Conservation (phyloP, 2,113 vertebrate genomes). For the Microcebus jonahi region DNA sequence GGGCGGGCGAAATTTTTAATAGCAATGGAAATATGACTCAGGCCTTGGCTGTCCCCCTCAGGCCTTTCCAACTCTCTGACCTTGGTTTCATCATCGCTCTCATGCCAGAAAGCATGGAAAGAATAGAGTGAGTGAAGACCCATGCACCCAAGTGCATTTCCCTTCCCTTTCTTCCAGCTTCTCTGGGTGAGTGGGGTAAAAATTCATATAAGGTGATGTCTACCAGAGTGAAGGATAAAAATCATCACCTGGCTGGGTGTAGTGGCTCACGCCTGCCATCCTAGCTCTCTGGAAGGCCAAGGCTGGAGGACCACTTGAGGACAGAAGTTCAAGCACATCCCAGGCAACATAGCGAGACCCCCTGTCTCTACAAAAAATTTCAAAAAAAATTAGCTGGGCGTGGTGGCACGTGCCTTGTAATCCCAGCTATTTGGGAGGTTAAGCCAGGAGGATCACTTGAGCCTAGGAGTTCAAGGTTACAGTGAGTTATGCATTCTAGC, state of each 20-base stretch:
- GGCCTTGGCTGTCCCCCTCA: background rate
- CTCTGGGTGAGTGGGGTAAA: background rate
- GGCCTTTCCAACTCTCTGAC: conserved; percentile 52
- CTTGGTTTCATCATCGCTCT: background rate
- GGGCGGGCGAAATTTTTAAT: conserved; percentile 5
- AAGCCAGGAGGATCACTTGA: too few relatives aligned
- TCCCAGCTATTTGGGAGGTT: too few relatives aligned
- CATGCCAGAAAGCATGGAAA: background rate
- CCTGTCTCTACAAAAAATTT: too few relatives aligned
- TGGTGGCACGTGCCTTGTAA: too few relatives aligned
- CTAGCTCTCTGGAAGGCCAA: too few relatives aligned
- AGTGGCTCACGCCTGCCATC: too few relatives aligned
- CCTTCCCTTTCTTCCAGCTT: background rate
- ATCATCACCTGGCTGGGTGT: background rate
- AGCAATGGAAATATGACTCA: conserved; percentile 40
- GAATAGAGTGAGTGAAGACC: background rate
- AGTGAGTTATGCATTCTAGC: too few relatives aligned
- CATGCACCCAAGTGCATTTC: background rate
- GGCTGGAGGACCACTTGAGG: too few relatives aligned
- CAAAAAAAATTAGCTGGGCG: too few relatives aligned
- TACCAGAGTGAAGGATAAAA: background rate
- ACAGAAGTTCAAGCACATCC: too few relatives aligned
- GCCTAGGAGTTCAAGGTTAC: too few relatives aligned
- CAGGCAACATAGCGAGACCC: too few relatives aligned
- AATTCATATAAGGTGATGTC: background rate